Evolutionary conservation across 2,797 vertebrate genomes (phyloP).

Genomic region (Urosaurus nigricauda): DNA sequence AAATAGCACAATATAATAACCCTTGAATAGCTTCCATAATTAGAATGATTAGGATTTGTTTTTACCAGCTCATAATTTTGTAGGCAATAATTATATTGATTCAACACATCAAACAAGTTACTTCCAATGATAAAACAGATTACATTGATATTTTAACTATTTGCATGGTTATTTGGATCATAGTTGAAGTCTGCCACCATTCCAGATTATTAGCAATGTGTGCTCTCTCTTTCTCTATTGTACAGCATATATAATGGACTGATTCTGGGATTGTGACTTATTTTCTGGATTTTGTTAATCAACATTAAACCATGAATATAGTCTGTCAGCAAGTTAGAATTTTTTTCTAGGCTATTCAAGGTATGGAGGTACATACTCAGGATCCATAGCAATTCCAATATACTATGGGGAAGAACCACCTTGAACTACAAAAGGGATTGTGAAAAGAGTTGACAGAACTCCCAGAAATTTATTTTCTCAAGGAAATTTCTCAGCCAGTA

Average conservation of each 20-base stretch:
- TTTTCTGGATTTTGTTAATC: neutral
- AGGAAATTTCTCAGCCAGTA: slow-evolving; percentile 13
- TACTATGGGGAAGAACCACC: no score
- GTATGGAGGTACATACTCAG: neutral
- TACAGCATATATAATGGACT: no score
- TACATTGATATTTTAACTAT: no score
- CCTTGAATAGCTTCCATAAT: neutral
- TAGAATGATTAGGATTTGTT: neutral
- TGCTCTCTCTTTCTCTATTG: neutral
- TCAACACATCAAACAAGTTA: neutral
- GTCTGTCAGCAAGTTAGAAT: neutral
- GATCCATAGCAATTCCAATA: neutral
- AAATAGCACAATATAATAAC: neutral
- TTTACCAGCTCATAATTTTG: neutral
- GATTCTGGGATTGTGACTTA: neutral
- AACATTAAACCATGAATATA: neutral
- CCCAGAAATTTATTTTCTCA: neutral
- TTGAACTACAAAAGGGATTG: neutral
- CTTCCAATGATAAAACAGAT: neutral
- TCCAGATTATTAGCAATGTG: neutral
- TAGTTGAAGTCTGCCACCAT: neutral
- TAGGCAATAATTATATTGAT: neutral
- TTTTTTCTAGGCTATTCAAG: neutral
- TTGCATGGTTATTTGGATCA: neutral
- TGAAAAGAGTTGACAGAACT: neutral